Percentiles rank a stretch among this genome's conserved stretches.
These are phyloP conservation scores for Brachypterus glaber DNA, from an alignment of 2,888 invertebrate genomes.

Conservation along the genomic window DNA sequence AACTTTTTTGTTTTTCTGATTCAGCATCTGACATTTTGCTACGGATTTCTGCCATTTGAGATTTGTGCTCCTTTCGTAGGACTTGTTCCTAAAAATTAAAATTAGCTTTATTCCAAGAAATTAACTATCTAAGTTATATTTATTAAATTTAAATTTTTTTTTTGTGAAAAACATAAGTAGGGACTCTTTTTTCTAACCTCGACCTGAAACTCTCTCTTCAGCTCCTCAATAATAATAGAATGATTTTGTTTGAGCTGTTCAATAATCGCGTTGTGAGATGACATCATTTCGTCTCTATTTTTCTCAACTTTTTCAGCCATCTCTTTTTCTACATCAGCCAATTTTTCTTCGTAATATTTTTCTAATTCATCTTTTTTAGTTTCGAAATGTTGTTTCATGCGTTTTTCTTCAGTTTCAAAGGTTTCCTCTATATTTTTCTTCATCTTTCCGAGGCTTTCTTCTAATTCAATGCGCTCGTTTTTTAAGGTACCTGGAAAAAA, in stretches of 20 bases:
- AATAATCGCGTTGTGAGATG: constrained; percentile 47
- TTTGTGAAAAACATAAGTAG: neutral
- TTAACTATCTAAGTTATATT: constrained; percentile 1
- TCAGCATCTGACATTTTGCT: constrained; percentile 47
- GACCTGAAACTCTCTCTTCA: constrained; percentile 54
- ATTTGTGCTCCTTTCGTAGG: constrained; percentile 57
- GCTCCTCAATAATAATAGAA: constrained; percentile 47
- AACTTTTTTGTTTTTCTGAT: constrained; percentile 29
- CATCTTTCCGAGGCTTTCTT: constrained; percentile 43
- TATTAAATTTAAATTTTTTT: too few relatives aligned
- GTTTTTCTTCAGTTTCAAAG: constrained; percentile 33
- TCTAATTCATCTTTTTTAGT: constrained; percentile 39
- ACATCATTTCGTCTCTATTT: constrained; percentile 44
- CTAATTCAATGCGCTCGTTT: constrained; percentile 35
- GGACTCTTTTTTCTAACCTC: constrained; percentile 41
- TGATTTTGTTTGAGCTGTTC: constrained; percentile 51
- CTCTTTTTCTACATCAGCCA: constrained; percentile 47
- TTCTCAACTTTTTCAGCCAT: constrained; percentile 39
- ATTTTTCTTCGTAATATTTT: constrained; percentile 42
- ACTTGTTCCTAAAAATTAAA: constrained; percentile 50
- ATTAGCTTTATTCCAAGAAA: constrained; percentile 4
- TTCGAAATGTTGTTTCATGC: constrained; percentile 31
- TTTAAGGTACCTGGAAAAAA: constrained; percentile 30
- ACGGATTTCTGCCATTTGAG: constrained; percentile 54
- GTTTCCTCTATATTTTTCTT: constrained; percentile 35